Conservation (phyloP, 2,113 vertebrate species). For the Danio rerio region DNA sequence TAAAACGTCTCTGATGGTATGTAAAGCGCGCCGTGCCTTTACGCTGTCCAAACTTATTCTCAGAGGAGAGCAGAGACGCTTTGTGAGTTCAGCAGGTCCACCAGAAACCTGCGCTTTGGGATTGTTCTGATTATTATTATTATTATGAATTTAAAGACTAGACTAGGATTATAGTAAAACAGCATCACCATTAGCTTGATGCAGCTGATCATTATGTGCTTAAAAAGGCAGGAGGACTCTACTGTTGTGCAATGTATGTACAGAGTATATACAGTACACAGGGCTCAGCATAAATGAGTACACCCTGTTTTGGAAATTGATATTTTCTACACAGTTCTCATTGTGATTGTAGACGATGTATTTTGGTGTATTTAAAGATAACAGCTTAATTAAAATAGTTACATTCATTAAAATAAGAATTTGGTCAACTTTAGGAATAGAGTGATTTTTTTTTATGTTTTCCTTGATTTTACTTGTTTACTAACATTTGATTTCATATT, state of each 20-base stretch:
- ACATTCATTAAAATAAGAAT: too few species aligned
- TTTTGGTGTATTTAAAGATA: too few species aligned
- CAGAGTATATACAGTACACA: too few species aligned
- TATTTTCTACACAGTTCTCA: too few species aligned
- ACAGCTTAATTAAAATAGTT: too few species aligned
- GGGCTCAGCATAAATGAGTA: too few species aligned
- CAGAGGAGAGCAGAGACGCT: background rate
- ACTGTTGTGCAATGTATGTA: background rate
- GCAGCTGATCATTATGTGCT: slow-evolving; percentile 27
- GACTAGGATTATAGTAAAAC: background rate
- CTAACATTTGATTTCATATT: too few species aligned
- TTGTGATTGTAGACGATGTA: too few species aligned
- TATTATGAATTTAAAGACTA: slow-evolving; percentile 18
- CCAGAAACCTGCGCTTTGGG: background rate
- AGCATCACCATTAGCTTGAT: background rate
- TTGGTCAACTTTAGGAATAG: too few species aligned
- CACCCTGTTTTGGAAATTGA: too few species aligned
- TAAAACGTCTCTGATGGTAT: background rate
- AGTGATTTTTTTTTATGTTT: too few species aligned
- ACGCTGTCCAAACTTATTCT: background rate
- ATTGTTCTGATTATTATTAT: background rate
- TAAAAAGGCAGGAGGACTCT: background rate
- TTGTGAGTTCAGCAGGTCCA: background rate
- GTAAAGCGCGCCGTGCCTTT: background rate
- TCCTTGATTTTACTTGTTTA: too few species aligned